phyloP scores from a whole-genome alignment of 2,797 vertebrate genomes.

The Meriones psammophilus region DNA sequence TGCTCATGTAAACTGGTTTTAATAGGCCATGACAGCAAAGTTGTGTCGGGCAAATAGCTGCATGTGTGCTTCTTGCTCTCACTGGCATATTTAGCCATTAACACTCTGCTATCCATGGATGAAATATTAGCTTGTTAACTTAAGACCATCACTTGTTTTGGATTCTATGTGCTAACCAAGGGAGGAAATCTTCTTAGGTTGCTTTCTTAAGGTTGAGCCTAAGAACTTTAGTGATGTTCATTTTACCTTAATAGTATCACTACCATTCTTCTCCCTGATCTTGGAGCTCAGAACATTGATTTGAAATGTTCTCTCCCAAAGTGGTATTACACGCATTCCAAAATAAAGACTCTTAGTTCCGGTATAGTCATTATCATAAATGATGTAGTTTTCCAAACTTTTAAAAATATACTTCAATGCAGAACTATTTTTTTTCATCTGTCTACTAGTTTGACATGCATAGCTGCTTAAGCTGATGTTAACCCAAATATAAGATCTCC shows the following conservation, averaged over 20 bases:
- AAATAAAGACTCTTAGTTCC: conserved; percentile 71
- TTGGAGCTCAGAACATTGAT: conserved; percentile 74
- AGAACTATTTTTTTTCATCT: conserved; percentile 45
- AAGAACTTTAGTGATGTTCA: conserved; percentile 75
- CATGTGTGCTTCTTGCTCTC: conserved; percentile 89
- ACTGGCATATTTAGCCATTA: conserved; percentile 90
- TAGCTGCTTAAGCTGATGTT: conserved; percentile 3
- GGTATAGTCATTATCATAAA: not conserved
- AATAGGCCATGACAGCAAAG: conserved; percentile 98
- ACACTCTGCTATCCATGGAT: conserved; percentile 89
- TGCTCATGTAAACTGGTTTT: conserved; percentile 98
- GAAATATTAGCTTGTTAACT: conserved; percentile 92
- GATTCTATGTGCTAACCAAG: conserved; percentile 84
- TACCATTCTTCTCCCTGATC: not conserved
- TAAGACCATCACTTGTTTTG: conserved; percentile 88
- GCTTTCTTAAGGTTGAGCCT: conserved; percentile 81
- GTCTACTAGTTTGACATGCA: not conserved
- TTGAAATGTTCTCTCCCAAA: conserved; percentile 71
- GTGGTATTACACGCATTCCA: conserved; percentile 55
- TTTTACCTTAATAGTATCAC: conserved; percentile 76
- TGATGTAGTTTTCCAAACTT: conserved; percentile 31
- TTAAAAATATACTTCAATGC: conserved; percentile 59
- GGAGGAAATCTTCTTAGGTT: conserved; percentile 81
- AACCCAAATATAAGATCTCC: conserved; percentile 49
- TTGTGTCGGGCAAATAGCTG: conserved; percentile 92